A percentile compares a stretch with the other conserved stretches of the same genome.
These are phyloP conservation scores for Calliphora vicina DNA, from an alignment of 1,140 invertebrate species.

Conservation along the genomic window DNA sequence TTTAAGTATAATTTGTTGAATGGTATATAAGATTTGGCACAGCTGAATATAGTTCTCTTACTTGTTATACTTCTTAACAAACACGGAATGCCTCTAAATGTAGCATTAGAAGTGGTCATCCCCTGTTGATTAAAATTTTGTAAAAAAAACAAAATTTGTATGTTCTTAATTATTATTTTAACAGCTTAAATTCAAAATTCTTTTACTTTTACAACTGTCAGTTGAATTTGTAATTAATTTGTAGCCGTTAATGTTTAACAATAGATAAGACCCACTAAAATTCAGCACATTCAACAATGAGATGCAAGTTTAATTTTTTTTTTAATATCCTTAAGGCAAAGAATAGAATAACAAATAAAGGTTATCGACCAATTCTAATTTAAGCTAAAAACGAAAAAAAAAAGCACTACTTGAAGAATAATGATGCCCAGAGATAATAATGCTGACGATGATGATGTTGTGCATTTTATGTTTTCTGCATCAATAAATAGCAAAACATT, in stretches of 20 bases:
- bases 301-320: background rate
- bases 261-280: background rate
- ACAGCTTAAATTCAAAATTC: background rate
- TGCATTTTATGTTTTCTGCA: background rate
- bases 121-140: too few relatives aligned
- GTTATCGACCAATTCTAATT: background rate
- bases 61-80: too few relatives aligned
- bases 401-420: background rate
- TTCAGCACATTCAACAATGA: background rate
- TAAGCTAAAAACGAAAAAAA: background rate
- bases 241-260: background rate
- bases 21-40: too few relatives aligned
- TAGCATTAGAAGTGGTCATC: too few relatives aligned
- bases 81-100: too few relatives aligned
- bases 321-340: background rate
- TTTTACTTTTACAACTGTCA: constrained; percentile 11
- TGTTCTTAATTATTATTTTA: background rate
- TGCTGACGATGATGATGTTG: background rate
- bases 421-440: background rate
- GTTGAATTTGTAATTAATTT: constrained; percentile 41
- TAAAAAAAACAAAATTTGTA: too few relatives aligned
- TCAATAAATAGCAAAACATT: background rate
- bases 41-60: too few relatives aligned
- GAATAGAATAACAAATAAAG: background rate
- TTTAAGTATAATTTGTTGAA: too few relatives aligned